Conservation (phyloP, 2,113 vertebrate species). For the Upupa epops region DNA sequence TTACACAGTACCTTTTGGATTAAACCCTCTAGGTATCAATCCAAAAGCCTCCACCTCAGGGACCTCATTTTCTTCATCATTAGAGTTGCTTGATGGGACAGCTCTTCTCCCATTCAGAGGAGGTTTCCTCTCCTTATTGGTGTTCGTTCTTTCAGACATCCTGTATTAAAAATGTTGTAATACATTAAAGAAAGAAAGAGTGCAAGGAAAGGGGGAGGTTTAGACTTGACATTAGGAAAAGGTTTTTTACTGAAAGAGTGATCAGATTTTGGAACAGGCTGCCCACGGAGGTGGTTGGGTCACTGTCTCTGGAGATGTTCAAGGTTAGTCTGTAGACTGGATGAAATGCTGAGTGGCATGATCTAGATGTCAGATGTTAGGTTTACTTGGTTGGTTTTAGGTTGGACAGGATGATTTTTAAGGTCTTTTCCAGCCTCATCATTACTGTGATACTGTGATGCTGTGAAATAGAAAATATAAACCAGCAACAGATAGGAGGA, state of each 20-base stretch:
- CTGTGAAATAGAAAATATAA: background rate
- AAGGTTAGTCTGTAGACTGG: too few relatives aligned
- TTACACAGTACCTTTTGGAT: slow-evolving; percentile 77
- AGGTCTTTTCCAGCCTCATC: too few relatives aligned
- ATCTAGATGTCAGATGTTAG: too few relatives aligned
- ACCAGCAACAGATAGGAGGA: background rate
- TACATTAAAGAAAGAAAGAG: background rate
- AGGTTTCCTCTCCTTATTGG: slow-evolving; percentile 44
- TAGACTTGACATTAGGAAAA: too few relatives aligned
- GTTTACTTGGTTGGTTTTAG: too few relatives aligned
- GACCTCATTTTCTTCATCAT: slow-evolving; percentile 77
- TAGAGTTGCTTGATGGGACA: slow-evolving; percentile 77
- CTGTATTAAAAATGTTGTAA: background rate
- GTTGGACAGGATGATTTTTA: too few relatives aligned
- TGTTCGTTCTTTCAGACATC: slow-evolving; percentile 64
- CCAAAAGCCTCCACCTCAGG: slow-evolving; percentile 84
- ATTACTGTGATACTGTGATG: too few relatives aligned
- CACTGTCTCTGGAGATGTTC: too few relatives aligned
- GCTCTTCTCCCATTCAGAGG: slow-evolving; percentile 79
- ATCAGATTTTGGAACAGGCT: too few relatives aligned
- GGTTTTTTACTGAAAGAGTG: too few relatives aligned
- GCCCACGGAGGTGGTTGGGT: too few relatives aligned
- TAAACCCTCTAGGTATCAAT: slow-evolving; percentile 74
- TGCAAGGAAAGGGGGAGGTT: background rate
- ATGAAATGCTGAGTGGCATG: too few relatives aligned